phyloP scores from a whole-genome alignment of 2,888 invertebrate species.

The Ormyrus labotus region DNA sequence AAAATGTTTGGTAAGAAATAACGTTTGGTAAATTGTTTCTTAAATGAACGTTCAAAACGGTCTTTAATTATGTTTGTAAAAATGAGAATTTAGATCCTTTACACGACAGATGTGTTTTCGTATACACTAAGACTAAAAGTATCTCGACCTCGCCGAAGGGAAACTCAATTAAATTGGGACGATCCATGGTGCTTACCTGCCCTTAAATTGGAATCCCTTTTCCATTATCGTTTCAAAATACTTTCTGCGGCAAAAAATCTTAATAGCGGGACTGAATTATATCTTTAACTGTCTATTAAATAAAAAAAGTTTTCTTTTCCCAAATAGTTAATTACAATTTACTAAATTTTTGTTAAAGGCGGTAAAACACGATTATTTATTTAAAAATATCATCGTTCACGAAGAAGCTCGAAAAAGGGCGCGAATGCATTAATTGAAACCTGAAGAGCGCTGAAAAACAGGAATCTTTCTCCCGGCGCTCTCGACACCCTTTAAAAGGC shows the following conservation, averaged over 20 bases:
- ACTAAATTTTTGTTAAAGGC: no score
- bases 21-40: no score
- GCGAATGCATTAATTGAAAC: no score
- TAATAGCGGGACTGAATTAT: slow-evolving; percentile 47
- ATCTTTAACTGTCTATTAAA: slow-evolving; percentile 12
- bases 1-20: no score
- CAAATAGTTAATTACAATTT: slow-evolving; percentile 26
- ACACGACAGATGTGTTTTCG: slow-evolving; percentile 45
- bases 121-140: slow-evolving; percentile 40
- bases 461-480: no score
- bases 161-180: slow-evolving; percentile 53
- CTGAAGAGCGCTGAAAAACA: no score
- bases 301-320: slow-evolving; percentile 29
- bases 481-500: slow-evolving; percentile 69
- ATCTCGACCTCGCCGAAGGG: slow-evolving; percentile 52
- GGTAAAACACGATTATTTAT: no score
- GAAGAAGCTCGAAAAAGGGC: no score
- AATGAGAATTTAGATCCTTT: slow-evolving; percentile 11
- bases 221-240: slow-evolving; percentile 46
- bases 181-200: slow-evolving; percentile 45
- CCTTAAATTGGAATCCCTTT: slow-evolving; percentile 52
- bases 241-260: slow-evolving; percentile 29
- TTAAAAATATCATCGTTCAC: no score
- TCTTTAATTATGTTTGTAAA: slow-evolving; percentile 1
- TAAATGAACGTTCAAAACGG: no score